phyloP scores from a whole-genome alignment of 2,888 invertebrate species.

The Sphaerophoria taeniata region DNA sequence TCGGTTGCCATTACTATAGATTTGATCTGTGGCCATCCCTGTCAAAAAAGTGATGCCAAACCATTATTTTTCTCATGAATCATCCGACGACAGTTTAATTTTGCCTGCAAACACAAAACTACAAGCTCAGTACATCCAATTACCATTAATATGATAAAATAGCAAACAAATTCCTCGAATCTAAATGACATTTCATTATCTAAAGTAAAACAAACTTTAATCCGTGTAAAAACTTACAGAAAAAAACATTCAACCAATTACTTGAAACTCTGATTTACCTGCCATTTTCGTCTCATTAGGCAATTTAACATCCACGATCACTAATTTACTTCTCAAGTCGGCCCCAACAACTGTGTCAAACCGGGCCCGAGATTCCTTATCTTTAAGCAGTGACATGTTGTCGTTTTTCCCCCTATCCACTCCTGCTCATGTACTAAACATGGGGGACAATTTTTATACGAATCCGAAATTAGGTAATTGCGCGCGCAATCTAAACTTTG shows the following conservation, averaged over 20 bases:
- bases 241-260: slow-evolving; percentile 70
- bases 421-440: not conserved
- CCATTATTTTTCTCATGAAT: no score
- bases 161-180: slow-evolving; percentile 26
- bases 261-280: slow-evolving; percentile 69
- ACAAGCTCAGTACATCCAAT: not conserved
- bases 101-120: no score
- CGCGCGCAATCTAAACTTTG: slow-evolving; percentile 70
- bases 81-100: not conserved
- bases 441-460: slow-evolving; percentile 46
- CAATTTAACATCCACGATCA: slow-evolving; percentile 71
- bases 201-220: slow-evolving; percentile 66
- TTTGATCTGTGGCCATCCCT: no score
- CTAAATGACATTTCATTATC: slow-evolving; percentile 70
- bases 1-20: no score
- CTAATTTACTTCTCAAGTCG: slow-evolving; percentile 74
- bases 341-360: slow-evolving; percentile 66
- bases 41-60: no score
- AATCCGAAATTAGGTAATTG: slow-evolving; percentile 72
- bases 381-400: slow-evolving; percentile 61
- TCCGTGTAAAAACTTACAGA: slow-evolving; percentile 63
- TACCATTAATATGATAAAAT: slow-evolving; percentile 7
- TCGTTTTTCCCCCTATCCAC: not conserved
- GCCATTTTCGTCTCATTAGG: slow-evolving; percentile 71
- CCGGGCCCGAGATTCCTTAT: slow-evolving; percentile 68